Evolutionary conservation across 2,888 invertebrate genomes (phyloP).

Genomic region (Noctua fimbriata): DNA sequence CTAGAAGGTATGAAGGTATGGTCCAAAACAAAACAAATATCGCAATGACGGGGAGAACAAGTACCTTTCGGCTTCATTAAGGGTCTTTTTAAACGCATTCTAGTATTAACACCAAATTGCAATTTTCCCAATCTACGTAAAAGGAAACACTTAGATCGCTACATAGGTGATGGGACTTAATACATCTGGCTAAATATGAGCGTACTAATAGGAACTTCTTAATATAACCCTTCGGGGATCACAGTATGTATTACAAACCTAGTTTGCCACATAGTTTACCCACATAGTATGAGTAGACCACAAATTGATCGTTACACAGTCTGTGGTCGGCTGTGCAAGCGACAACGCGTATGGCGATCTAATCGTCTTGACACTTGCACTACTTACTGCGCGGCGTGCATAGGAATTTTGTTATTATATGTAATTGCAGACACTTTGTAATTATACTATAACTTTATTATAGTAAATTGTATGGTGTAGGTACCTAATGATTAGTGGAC

Average conservation of each 20-base stretch:
- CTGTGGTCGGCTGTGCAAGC: slow-evolving; percentile 35
- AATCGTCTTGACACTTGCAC: slow-evolving; percentile 55
- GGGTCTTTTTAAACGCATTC: no score
- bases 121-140: no score
- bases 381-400: slow-evolving; percentile 10
- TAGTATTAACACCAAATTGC: no score
- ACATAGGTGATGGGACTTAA: background rate
- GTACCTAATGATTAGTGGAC: slow-evolving; percentile 6
- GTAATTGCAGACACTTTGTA: slow-evolving; percentile 6
- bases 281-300: slow-evolving; percentile 26
- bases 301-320: slow-evolving; percentile 42
- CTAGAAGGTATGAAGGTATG: no score
- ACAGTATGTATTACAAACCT: background rate
- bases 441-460: slow-evolving; percentile 6
- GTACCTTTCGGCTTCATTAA: no score
- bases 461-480: slow-evolving; percentile 6
- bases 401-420: slow-evolving; percentile 29
- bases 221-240: background rate
- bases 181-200: background rate
- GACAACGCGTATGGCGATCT: slow-evolving; percentile 46
- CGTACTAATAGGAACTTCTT: background rate
- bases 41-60: background rate
- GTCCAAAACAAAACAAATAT: background rate
- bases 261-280: background rate
- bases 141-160: background rate